Percentiles rank a stretch among this genome's conserved stretches.
These are phyloP conservation scores for Novumbra hubbsi DNA, from an alignment of 2,797 vertebrate species.

Conservation along the genomic window DNA sequence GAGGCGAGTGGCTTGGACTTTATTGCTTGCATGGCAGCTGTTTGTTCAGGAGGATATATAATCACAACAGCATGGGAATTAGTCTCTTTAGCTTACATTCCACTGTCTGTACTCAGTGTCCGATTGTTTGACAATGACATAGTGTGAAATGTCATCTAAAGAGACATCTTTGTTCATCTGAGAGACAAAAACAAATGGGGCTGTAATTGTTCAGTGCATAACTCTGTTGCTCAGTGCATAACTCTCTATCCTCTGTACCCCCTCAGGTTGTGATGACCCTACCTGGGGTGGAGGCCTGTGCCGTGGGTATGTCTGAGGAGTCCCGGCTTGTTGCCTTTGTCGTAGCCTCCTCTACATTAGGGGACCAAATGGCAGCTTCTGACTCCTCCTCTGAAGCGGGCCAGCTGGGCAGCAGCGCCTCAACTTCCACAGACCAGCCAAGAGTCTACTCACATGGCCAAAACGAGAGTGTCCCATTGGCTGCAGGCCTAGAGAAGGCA, in stretches of 20 bases:
- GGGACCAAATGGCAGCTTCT: conserved; percentile 23
- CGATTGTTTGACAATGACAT: too few relatives aligned
- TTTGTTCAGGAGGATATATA: too few relatives aligned
- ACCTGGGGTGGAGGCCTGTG: conserved; percentile 82
- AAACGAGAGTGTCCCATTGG: conserved; percentile 10
- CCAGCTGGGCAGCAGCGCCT: background rate
- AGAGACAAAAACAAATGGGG: too few relatives aligned
- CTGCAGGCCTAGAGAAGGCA: conserved; percentile 45
- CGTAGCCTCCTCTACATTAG: conserved; percentile 58
- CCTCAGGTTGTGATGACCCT: conserved; percentile 71
- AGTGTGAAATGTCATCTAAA: too few relatives aligned
- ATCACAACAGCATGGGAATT: too few relatives aligned
- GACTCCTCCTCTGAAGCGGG: conserved; percentile 14
- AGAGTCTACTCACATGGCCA: background rate
- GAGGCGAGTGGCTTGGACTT: background rate
- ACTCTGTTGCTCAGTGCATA: background rate
- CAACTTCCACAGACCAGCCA: background rate
- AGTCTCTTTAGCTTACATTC: too few relatives aligned
- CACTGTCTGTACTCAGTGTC: too few relatives aligned
- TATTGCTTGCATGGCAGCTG: background rate
- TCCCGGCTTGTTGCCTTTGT: conserved; percentile 84
- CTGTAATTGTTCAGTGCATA: too few relatives aligned
- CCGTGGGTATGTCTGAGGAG: conserved; percentile 73
- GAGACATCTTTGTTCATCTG: too few relatives aligned
- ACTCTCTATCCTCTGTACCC: background rate